Percentiles rank a stretch among this genome's conserved stretches.
Conservation (phyloP, 2,113 vertebrate genomes). For the Rana temporaria region DNA sequence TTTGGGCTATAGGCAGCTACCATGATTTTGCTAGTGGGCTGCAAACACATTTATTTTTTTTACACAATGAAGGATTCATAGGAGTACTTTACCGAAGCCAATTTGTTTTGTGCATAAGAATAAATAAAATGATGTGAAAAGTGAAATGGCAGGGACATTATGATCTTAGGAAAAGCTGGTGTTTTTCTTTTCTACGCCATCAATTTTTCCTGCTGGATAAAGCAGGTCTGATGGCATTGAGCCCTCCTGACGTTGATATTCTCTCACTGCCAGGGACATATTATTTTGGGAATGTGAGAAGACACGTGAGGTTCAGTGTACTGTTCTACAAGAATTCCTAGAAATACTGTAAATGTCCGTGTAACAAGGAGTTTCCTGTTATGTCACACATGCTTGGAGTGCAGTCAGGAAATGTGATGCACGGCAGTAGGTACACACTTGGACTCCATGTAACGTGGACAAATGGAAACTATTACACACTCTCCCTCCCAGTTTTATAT, state of each 20-base stretch:
- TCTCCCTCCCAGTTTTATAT: conserved; percentile 1
- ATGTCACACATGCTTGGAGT: conserved; percentile 41
- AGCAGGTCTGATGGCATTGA: conserved; percentile 7
- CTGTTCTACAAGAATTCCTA: conserved; percentile 49
- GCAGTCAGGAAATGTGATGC: conserved; percentile 44
- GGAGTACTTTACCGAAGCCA: not conserved
- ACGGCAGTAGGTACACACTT: conserved; percentile 24
- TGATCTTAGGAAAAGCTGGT: conserved; percentile 2
- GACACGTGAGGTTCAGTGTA: conserved; percentile 10
- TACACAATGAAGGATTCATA: too few species aligned
- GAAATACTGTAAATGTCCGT: conserved; percentile 46
- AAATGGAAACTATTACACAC: conserved; percentile 42
- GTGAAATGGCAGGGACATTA: conserved; percentile 13
- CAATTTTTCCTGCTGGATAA: conserved; percentile 4
- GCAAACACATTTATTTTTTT: too few species aligned
- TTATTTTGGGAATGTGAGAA: conserved; percentile 15
- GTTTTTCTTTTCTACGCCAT: not conserved
- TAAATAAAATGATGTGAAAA: not conserved
- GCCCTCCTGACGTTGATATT: not conserved
- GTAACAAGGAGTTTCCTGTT: conserved; percentile 47
- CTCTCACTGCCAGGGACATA: conserved; percentile 1
- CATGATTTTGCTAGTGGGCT: too few species aligned
- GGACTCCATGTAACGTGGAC: conserved; percentile 7
- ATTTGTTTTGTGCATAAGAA: not conserved
- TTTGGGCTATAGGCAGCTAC: too few species aligned